Evolutionary conservation across 2,888 invertebrate species (phyloP), one percentile per base, ranked within the genome.

Genomic region (Diadromus collaris): DNA sequence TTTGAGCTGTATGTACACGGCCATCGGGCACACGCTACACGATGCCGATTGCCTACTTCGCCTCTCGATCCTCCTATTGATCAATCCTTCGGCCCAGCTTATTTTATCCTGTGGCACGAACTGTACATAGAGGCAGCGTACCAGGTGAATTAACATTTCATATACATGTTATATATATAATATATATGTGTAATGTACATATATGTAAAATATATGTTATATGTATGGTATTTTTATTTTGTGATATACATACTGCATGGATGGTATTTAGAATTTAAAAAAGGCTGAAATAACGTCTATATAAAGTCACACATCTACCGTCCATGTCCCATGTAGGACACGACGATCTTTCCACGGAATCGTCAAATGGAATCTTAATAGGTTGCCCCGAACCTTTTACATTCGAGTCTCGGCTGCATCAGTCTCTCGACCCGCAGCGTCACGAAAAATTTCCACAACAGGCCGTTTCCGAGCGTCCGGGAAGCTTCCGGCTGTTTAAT

Each of bases 21-120:
- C 61, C 72, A 27, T 29, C 51, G 65, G 80, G 56, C 82, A 85
- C 85, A 76, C 84, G 85, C 77, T 80, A 86, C 88, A 86, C 87
- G 87, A 85, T 83, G 86, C 85, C 81, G 72, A 75, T 79, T 60
- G 27, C 63, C 10, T 6, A n/a, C n/a, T 44, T 60, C 16, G 16
- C 61, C 61, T 74, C 54, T 44, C 76, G 72, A 73, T 79, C 65
- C 27, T 60, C 64, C 19, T 63, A 61, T 58, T 75, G 74, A 75
- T 75, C 74, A 68, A 46, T 68, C 16, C 54, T 32, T 46, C 54
- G 9, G 32, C 44, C 41, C 27, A 48, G 56, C 24, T 70, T 44
- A 29, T 60, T 60, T 70, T 34, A 48, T 46, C 70, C 21, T 44
- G 16, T 24, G 70, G 32, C 21, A 16, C 56, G 21, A 48, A 60